Conservation (phyloP, 2,113 vertebrate species). For the Anseranas semipalmata region DNA sequence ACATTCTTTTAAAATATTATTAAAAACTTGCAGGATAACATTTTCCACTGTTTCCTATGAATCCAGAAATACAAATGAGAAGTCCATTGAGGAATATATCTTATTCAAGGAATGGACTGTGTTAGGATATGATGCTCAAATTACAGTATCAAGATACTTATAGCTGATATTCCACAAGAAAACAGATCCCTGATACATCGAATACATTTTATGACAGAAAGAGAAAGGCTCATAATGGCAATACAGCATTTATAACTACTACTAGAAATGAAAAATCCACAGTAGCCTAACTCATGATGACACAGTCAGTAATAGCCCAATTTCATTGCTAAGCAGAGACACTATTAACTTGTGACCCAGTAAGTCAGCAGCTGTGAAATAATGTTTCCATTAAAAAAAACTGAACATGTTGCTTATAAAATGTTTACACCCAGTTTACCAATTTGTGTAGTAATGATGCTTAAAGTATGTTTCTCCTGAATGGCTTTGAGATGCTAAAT, state of each 20-base stretch:
- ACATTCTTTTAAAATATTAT: background rate
- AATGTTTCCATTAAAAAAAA: slow-evolving; percentile 37
- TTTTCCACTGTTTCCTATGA: background rate
- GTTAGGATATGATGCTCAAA: background rate
- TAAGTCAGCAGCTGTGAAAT: slow-evolving; percentile 60
- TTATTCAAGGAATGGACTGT: too few relatives aligned
- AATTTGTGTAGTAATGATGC: slow-evolving; percentile 53
- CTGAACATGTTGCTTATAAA: slow-evolving; percentile 53
- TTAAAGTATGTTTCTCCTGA: slow-evolving; percentile 65
- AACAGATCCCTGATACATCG: background rate
- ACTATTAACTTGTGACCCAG: slow-evolving; percentile 49
- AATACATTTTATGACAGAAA: slow-evolving; percentile 22
- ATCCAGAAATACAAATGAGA: background rate
- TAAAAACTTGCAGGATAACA: background rate
- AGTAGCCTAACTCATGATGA: background rate
- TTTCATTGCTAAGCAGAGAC: slow-evolving; percentile 46
- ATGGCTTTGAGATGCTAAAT: slow-evolving; percentile 52
- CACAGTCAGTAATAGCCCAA: slow-evolving; percentile 27
- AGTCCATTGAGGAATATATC: background rate
- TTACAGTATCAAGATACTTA: background rate
- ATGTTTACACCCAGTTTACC: slow-evolving; percentile 64
- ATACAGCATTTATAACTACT: slow-evolving; percentile 34
- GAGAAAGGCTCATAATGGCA: slow-evolving; percentile 31
- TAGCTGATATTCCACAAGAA: background rate
- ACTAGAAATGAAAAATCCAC: background rate